phyloP scores from a whole-genome alignment of 2,797 vertebrate species.

The Microctenopoma lineatum region DNA sequence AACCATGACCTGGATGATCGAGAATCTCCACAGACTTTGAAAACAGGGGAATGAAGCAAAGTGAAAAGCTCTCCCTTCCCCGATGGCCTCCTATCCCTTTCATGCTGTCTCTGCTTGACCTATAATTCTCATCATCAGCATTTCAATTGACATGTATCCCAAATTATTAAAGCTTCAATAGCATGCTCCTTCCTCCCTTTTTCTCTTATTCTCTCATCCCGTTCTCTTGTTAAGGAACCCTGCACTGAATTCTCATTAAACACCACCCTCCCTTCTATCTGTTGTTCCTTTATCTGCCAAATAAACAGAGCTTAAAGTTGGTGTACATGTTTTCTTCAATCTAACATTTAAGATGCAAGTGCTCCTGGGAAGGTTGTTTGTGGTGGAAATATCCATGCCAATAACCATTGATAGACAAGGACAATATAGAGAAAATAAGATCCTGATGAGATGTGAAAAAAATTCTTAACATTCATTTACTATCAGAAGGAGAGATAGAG shows the following conservation, averaged over 20 bases:
- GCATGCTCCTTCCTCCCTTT: background rate
- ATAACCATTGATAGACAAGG: constrained; percentile 3
- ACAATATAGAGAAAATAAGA: constrained; percentile 18
- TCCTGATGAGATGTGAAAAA: background rate
- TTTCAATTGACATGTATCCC: constrained; percentile 33
- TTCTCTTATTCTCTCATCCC: constrained; percentile 16
- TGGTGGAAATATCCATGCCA: constrained; percentile 17
- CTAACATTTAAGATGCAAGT: constrained; percentile 46
- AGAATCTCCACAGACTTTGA: too few species aligned
- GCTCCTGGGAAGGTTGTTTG: constrained; percentile 37
- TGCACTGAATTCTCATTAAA: constrained; percentile 64
- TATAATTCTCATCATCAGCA: constrained; percentile 42
- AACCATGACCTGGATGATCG: too few species aligned
- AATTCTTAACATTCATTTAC: background rate
- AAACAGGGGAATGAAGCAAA: background rate
- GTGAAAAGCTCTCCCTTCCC: constrained; percentile 1
- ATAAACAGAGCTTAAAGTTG: constrained; percentile 23
- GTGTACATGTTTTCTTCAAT: constrained; percentile 29
- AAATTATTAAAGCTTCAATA: constrained; percentile 33
- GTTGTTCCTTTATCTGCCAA: constrained; percentile 31
- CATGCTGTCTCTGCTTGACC: constrained; percentile 51
- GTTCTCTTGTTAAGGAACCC: constrained; percentile 39
- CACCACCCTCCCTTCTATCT: constrained; percentile 17
- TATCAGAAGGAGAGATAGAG: background rate
- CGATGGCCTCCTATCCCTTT: background rate